phyloP scores from a whole-genome alignment of 1,140 invertebrate genomes.

The Bombus fervidus region DNA sequence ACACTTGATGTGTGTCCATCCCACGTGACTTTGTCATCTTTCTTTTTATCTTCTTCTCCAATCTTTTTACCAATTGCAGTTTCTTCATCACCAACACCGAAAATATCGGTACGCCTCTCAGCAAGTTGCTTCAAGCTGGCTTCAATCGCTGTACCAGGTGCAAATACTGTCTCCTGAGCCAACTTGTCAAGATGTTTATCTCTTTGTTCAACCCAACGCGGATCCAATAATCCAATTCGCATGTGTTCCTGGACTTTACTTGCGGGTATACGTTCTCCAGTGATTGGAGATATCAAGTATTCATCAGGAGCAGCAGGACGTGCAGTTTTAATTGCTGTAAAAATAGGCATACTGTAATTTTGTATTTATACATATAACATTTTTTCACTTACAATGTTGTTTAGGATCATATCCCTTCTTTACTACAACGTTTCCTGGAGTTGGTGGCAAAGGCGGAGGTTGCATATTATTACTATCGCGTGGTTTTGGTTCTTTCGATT shows the following conservation, averaged over 20 bases:
- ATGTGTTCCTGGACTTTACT: conserved; percentile 99
- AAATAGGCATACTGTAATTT: conserved; percentile 24
- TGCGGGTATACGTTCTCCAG: conserved; percentile 97
- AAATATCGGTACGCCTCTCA: conserved; percentile 99
- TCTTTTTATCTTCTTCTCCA: conserved; percentile 95
- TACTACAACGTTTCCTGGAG: conserved; percentile 97
- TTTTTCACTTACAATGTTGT: conserved; percentile 82
- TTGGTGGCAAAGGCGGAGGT: conserved; percentile 91
- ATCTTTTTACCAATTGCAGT: conserved; percentile 99
- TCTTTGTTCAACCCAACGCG: conserved; percentile 98
- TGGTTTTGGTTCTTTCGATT: conserved; percentile 80
- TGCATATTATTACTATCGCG: conserved; percentile 79
- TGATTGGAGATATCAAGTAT: conserved; percentile 98
- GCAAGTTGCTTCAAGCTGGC: conserved; percentile 97
- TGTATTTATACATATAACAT: not conserved
- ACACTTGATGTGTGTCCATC: conserved; percentile 98
- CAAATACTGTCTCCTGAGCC: conserved; percentile 94
- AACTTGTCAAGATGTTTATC: conserved; percentile 94
- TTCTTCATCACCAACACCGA: conserved; percentile 99
- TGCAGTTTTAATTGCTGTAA: conserved; percentile 83
- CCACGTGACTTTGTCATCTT: conserved; percentile 97
- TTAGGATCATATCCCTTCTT: conserved; percentile 99
- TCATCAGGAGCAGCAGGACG: conserved; percentile 89
- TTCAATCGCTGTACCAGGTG: conserved; percentile 95
- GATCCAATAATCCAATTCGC: conserved; percentile 97